phyloP scores from a whole-genome alignment of 2,888 invertebrate genomes.

The Crossocerus cetratus region DNA sequence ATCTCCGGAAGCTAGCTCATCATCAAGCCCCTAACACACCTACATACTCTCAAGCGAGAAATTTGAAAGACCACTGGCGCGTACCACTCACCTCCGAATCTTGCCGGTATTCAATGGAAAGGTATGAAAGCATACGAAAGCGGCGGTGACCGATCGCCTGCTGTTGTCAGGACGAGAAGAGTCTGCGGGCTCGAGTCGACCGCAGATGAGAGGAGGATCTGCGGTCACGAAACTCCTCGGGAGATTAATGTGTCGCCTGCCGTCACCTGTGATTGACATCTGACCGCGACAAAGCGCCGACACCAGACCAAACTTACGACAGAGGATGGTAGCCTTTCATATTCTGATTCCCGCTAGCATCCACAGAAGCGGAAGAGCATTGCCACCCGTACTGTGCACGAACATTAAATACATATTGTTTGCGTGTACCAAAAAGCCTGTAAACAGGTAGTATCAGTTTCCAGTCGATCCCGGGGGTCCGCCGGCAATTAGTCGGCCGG shows the following conservation, averaged over 20 bases:
- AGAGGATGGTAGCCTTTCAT: too few species aligned
- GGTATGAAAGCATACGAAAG: too few species aligned
- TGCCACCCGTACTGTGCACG: too few species aligned
- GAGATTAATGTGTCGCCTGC: slow-evolving; percentile 75
- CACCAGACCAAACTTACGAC: slow-evolving; percentile 31
- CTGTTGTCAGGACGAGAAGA: neutral
- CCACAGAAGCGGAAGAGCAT: too few species aligned
- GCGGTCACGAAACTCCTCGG: slow-evolving; percentile 52
- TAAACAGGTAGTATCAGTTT: slow-evolving; percentile 32
- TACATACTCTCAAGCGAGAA: too few species aligned
- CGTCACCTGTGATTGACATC: slow-evolving; percentile 76
- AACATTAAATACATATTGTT: too few species aligned
- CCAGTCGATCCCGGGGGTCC: slow-evolving; percentile 52
- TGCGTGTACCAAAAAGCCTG: slow-evolving; percentile 6
- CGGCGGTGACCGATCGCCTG: neutral
- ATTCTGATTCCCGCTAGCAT: too few species aligned
- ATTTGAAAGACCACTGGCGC: too few species aligned
- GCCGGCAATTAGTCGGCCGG: slow-evolving; percentile 59
- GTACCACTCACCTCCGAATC: too few species aligned
- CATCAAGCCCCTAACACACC: too few species aligned
- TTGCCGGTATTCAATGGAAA: too few species aligned
- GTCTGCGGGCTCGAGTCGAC: slow-evolving; percentile 35
- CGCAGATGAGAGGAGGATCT: slow-evolving; percentile 57
- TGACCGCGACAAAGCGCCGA: slow-evolving; percentile 76
- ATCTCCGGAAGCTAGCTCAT: too few species aligned